A percentile compares a stretch with the other conserved stretches of the same genome.
These are phyloP conservation scores for Pampus argenteus DNA, from an alignment of 2,797 vertebrate species.

Conservation along the genomic window DNA sequence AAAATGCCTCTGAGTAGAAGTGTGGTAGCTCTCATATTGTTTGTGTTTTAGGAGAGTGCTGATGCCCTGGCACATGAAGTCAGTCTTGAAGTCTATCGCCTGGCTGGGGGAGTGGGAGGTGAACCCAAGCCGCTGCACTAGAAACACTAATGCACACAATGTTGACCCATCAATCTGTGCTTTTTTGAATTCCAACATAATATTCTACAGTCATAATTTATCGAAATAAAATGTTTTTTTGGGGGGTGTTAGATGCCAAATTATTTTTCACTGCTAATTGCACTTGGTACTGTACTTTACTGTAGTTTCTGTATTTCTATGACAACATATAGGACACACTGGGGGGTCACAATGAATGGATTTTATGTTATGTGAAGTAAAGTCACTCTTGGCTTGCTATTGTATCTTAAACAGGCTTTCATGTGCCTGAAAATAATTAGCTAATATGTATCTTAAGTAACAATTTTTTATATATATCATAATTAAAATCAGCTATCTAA, in stretches of 20 bases:
- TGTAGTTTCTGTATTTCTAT: slow-evolving; percentile 16
- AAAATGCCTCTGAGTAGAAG: neutral
- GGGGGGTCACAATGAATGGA: neutral
- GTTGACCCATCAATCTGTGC: neutral
- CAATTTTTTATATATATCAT: slow-evolving; percentile 2
- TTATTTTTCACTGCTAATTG: slow-evolving; percentile 28
- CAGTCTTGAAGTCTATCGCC: slow-evolving; percentile 89
- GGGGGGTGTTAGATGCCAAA: slow-evolving; percentile 4
- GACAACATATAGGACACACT: neutral
- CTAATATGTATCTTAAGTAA: slow-evolving; percentile 16
- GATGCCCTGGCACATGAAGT: slow-evolving; percentile 92
- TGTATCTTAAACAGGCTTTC: neutral
- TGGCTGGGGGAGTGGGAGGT: slow-evolving; percentile 91
- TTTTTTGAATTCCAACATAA: neutral
- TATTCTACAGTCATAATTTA: slow-evolving; percentile 14
- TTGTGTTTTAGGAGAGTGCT: slow-evolving; percentile 86
- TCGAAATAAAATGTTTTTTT: neutral
- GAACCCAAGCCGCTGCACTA: slow-evolving; percentile 84
- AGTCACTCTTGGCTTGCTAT: neutral
- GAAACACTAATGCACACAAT: neutral
- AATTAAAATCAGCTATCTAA: slow-evolving; percentile 8
- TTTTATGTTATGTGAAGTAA: neutral
- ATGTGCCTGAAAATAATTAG: neutral
- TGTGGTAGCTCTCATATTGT: neutral
- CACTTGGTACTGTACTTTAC: slow-evolving; percentile 12